Evolutionary conservation across 2,113 vertebrate genomes (phyloP), one percentile per base, ranked within the genome.

Genomic region (Eulemur macaco): DNA sequence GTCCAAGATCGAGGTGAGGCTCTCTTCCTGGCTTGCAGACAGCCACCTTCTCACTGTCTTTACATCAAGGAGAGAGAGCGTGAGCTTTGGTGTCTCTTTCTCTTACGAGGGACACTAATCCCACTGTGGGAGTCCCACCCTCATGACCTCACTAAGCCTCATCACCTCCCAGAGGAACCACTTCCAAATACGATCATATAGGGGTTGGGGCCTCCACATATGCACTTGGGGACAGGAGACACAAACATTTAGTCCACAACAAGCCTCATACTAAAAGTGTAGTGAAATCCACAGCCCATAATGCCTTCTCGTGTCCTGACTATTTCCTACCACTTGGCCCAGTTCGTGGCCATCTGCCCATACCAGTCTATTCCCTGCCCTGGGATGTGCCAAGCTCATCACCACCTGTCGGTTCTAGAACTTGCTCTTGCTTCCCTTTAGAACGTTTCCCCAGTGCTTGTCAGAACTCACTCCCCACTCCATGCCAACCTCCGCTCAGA

Each of bases 171-270:
- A 18, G 9, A 20, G 74, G 60, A 69, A 1, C 29, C 12, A 31
- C 5, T 20, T 58, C 76, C 71, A 68, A 64, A 66, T 9, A 14
- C 23, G 1, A 2, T 17, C 9, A 25, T 50, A 13, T 1, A 3
- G 39, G 25, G 6, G 12, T 5, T 3, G 68, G 29, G 42, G 20
- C 39, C 31, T 31, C n/a, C 45, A 6, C 7, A 27, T 0, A 21
- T 4, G 23, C 45, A 15, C 27, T 0, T 6, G 1, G 3, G 50
- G n/a, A 13, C 1, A 2, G 63, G 6, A 21, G 8, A 4, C 50
- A 58, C 15, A 64, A 12, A 13, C 18, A 45, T 27, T 15, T 1
- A 6, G 5, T 11, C 25, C 4, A 5, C 3, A 6, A 27, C 15
- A 27, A 78, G 54, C 23, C 31, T 52, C 12, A 2, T 23, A 14